Base-by-base conservation (phyloP, 2,888 invertebrate genomes). In the Aplocera efformata region DNA sequence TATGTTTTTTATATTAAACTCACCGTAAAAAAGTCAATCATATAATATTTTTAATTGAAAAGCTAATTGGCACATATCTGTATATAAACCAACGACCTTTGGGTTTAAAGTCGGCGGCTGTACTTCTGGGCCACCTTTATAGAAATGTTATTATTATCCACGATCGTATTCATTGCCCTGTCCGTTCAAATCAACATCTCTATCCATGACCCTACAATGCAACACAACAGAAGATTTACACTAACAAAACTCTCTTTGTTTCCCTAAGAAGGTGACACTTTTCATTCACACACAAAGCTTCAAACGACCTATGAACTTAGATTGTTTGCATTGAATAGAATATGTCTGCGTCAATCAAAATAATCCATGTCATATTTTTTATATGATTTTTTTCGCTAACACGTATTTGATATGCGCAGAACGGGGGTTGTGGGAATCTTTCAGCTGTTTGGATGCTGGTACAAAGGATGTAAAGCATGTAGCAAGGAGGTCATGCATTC, bases 321-420 rank as follows among this genome's bases (percentile, higher is more conserved):
- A 60, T 67, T 71, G 68, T 74, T 49, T 57, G 53, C 32, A 32
- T 39, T 52, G 52, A 56, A 53, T 60, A 50, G 49, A 54, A 43
- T 31, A 54, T 48, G 63, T 66, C 64, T 50, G 52, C 51, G 72
- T 76, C 76, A 76, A 69, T 77, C 76, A 74, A 60, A 64, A 34
- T 53, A 38, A 49, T 58, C 62, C 51, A 50, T 58, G 70, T 70
- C 60, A 65, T 32, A 32, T 36, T 52, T 45, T 43, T 43, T 40
- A 32, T 29, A 13, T 10, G 1, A 54, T 65, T 71, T 70, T 72
- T 60, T 61, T 51, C 24, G 56, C 59, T 64, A 63, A 67, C 63
- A 60, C 59, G 61, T 62, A 42, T 66, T 67, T 70, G 66, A 69
- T 71, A 58, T 58, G 60, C 50, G 50, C 57, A 53, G 56, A 56